phyloP scores from a whole-genome alignment of 2,888 invertebrate species.

The Drosophila sordidula region DNA sequence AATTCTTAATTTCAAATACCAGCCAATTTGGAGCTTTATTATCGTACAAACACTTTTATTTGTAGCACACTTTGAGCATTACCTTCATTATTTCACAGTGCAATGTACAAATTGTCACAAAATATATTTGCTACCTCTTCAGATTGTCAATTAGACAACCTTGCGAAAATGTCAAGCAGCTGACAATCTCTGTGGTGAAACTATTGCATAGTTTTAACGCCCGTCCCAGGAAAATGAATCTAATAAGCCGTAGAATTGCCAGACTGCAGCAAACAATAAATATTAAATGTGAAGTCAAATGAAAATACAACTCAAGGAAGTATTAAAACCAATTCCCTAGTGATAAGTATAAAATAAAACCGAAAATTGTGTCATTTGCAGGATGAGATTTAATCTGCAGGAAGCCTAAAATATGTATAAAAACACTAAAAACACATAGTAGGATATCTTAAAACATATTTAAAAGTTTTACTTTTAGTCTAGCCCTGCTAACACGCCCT shows the following conservation, averaged over 20 bases:
- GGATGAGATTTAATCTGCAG: not conserved
- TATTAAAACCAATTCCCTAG: slow-evolving; percentile 33
- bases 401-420: not conserved
- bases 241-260: slow-evolving; percentile 20
- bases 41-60: not conserved
- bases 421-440: not conserved
- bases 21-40: no score
- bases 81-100: not conserved
- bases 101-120: not conserved
- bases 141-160: slow-evolving; percentile 21
- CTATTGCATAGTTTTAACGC: not conserved
- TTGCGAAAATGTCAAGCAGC: slow-evolving; percentile 21
- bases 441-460: not conserved
- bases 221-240: slow-evolving; percentile 4
- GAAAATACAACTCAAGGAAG: slow-evolving; percentile 21
- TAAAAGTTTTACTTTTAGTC: not conserved
- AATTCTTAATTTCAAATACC: no score
- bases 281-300: slow-evolving; percentile 41
- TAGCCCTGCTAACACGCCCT: no score
- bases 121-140: slow-evolving; percentile 16
- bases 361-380: slow-evolving; percentile 14
- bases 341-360: slow-evolving; percentile 26
- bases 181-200: slow-evolving; percentile 6
- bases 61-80: not conserved
- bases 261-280: slow-evolving; percentile 17